Evolutionary conservation across 2,113 vertebrate genomes (phyloP).

Genomic region (Nyctereutes procyonoides): DNA sequence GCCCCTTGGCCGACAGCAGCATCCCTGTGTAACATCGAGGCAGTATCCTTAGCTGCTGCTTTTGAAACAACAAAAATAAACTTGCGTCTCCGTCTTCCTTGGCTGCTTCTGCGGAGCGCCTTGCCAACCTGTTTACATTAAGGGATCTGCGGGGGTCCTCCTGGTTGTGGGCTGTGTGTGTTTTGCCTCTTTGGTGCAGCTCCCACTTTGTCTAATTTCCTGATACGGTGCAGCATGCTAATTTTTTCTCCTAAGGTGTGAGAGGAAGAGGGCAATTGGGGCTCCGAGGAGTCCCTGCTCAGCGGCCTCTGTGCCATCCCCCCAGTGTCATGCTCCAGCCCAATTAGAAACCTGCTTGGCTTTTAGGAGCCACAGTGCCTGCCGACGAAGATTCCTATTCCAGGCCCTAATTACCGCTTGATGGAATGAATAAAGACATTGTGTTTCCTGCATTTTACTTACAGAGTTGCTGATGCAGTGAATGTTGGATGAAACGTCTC

Average conservation of each 20-base stretch:
- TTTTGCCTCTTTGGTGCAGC: constrained; percentile 1
- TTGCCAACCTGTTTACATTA: not conserved
- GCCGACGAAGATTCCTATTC: constrained; percentile 72
- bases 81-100: not conserved
- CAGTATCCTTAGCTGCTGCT: not conserved
- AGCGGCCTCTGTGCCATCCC: constrained; percentile 75
- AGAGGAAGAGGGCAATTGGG: constrained; percentile 49
- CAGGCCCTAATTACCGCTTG: constrained; percentile 85
- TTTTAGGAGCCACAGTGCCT: constrained; percentile 79
- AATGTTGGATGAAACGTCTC: constrained; percentile 67
- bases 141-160: constrained; percentile 7
- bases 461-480: constrained; percentile 84
- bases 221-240: constrained; percentile 67
- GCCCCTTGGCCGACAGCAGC: not conserved
- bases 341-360: constrained; percentile 86
- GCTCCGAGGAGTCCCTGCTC: constrained; percentile 69
- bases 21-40: not conserved
- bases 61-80: constrained; percentile 46
- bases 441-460: constrained; percentile 80
- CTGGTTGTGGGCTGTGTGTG: not conserved
- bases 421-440: constrained; percentile 84
- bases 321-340: constrained; percentile 68
- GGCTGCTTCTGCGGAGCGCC: not conserved
- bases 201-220: constrained; percentile 67
- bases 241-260: constrained; percentile 67